Evolutionary conservation across 1,140 invertebrate species (phyloP), one percentile per base, ranked within the genome.

Genomic region (Brachionus paranguensis): DNA sequence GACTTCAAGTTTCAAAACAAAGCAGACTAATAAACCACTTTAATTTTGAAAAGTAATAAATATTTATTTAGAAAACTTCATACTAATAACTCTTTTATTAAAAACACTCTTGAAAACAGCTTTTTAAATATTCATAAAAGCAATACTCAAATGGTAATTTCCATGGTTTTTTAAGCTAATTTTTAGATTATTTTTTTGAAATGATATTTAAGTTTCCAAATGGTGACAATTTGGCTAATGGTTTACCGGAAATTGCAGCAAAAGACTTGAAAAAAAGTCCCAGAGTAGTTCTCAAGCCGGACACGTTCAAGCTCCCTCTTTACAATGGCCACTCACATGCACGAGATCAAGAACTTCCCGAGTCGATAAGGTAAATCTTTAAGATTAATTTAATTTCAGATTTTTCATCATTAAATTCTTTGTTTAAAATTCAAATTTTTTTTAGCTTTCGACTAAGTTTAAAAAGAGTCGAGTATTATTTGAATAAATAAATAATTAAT

Each of bases 111-210:
- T 43, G n/a, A 41, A 43, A 41, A 43, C 68, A 43, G 33, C 17
- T 41, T 20, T 20, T 43, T 43, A 72, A 72, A 41, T 37, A 68
- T 33, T 33, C 53, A 68, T 14, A 33, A 33, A 68, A 68, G n/a
- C 33, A 33, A 72, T 72, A 72, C 41, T 72, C 68, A 72, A 72
- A 72, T 72, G 68, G 68, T 72, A 72, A 72, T 72, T 72, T 43
- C 68, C 68, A 72, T 72, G 68, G 68, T 72, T 72, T 72, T 72
- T n/a, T 37, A 12, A 43, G 17, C 17, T 41, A 41, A n/a, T 72
- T 43, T 72, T 72, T 17, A 20, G 5, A 37, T 41, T n/a, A 72
- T 12, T 45, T 41, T n/a, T 43, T 29, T 29, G 14, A 43, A 43
- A 43, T 43, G 33, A 20, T 43, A 20, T 20, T 20, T 43, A 41